Evolutionary conservation across 2,888 invertebrate species (phyloP), one percentile per base, ranked within the genome.

Genomic region (Operophtera brumata): DNA sequence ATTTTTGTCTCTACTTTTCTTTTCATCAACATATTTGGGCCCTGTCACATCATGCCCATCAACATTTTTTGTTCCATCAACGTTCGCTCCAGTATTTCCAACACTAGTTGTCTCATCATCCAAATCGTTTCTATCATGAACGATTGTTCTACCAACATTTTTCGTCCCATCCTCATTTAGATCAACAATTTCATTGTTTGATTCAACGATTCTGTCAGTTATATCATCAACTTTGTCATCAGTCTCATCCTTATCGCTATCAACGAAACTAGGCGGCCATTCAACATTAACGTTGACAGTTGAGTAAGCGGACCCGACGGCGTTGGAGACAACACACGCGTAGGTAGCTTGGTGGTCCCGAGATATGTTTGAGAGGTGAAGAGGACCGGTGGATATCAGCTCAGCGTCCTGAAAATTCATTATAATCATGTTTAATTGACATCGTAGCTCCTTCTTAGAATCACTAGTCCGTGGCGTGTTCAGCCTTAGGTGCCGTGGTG

Each of bases 261-360:
- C 42, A 0, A 66, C 6, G 42, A 90, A 82, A 8, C 36, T 43
- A 0, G 92, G 90, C 43, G 86, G 69, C 86, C 92, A 90, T 55
- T 92, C 86, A 0, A 94, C 92, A 10, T 76, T 75, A 0, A 94
- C 70, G n/a, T 77, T 67, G 44, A 93, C 90, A 0, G 81, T 80
- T 1, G 91, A 86, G 41, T 87, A 82, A 1, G 86, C 85, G 0
- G 89, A 85, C 0, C 93, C 93, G 0, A 92, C 92, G 0, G 84
- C 81, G 76, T 94, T 94, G 14, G 84, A 78, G 0, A 91, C 93
- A 1, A 91, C 82, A 66, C 94, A 94, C 0, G 91, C 88, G 72
- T 93, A 94, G 1, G 82, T 80, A 0, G 92, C 90, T 2, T 88
- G 80, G 61, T 93, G 88, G 0, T 66, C 28, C 0, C 90, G 82